phyloP scores from a whole-genome alignment of 2,113 vertebrate genomes.

The Ptyas mucosa region DNA sequence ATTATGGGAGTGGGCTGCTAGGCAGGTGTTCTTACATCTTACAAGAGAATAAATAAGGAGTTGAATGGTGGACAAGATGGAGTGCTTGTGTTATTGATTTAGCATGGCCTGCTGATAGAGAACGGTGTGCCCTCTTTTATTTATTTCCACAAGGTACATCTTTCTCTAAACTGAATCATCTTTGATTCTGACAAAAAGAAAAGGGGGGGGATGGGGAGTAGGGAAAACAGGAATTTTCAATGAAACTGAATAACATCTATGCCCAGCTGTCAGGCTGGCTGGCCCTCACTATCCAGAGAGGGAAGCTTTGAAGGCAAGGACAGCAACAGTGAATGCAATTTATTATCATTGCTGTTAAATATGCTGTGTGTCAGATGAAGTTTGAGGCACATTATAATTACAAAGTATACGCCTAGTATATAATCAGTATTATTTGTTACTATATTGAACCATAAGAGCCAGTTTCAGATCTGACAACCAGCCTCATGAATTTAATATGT shows the following conservation, averaged over 20 bases:
- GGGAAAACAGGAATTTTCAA: conserved; percentile 46
- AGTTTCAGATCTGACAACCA: neutral
- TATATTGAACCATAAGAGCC: conserved; percentile 7
- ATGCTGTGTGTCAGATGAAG: conserved; percentile 41
- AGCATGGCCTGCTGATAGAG: conserved; percentile 52
- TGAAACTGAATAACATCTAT: conserved; percentile 51
- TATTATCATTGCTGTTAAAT: conserved; percentile 61
- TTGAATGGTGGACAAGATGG: conserved; percentile 51
- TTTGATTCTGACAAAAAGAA: conserved; percentile 61
- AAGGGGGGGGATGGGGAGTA: neutral
- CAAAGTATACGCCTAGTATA: conserved; percentile 48
- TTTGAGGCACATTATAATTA: conserved; percentile 57
- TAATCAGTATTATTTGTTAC: conserved; percentile 52
- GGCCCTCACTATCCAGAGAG: conserved; percentile 48
- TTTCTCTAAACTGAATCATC: conserved; percentile 68
- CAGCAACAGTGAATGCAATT: conserved; percentile 22
- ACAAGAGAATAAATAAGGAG: conserved; percentile 41
- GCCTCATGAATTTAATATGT: conserved; percentile 1
- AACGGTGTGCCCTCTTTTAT: conserved; percentile 51
- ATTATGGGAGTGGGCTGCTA: conserved; percentile 37
- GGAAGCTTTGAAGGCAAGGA: conserved; percentile 54
- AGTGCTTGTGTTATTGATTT: conserved; percentile 61
- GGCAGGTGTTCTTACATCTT: conserved; percentile 47
- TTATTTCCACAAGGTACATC: conserved; percentile 65
- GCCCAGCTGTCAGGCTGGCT: conserved; percentile 54